Evolutionary conservation across 2,113 vertebrate genomes (phyloP).

Genomic region (Corythornis cristatus): DNA sequence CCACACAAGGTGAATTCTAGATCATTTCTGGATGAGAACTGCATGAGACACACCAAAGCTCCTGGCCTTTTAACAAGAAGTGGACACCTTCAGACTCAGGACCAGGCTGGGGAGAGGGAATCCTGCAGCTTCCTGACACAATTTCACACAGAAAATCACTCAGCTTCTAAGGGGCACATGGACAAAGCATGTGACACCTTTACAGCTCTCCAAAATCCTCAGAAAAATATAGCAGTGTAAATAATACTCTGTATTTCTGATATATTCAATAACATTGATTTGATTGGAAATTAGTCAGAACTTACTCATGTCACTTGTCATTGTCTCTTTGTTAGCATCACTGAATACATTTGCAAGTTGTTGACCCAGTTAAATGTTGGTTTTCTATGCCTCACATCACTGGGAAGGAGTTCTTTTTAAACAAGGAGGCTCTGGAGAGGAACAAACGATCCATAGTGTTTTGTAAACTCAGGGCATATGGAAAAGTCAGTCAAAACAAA

Average conservation of each 20-base stretch:
- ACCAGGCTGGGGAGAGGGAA: neutral
- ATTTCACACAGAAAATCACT: neutral
- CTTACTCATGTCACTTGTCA: neutral
- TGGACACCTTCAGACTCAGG: neutral
- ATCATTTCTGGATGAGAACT: conserved; percentile 3
- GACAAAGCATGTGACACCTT: neutral
- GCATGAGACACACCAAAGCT: neutral
- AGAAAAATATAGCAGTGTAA: neutral
- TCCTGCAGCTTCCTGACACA: neutral
- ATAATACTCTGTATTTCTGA: neutral
- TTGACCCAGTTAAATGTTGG: conserved; percentile 8
- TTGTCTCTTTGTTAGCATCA: neutral
- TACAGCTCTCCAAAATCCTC: neutral
- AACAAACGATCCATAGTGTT: neutral
- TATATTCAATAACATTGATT: neutral
- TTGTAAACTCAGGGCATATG: neutral
- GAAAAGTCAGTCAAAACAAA: neutral
- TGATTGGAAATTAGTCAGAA: conserved; percentile 36
- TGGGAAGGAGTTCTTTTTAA: neutral
- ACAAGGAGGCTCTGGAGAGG: neutral
- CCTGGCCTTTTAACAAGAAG: neutral
- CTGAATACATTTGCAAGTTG: conserved; percentile 23
- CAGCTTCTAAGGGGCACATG: neutral
- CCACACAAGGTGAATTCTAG: neutral
- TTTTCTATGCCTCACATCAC: neutral